Base-by-base conservation (phyloP, 2,113 vertebrate species). In the Mormyrus iriodes region DNA sequence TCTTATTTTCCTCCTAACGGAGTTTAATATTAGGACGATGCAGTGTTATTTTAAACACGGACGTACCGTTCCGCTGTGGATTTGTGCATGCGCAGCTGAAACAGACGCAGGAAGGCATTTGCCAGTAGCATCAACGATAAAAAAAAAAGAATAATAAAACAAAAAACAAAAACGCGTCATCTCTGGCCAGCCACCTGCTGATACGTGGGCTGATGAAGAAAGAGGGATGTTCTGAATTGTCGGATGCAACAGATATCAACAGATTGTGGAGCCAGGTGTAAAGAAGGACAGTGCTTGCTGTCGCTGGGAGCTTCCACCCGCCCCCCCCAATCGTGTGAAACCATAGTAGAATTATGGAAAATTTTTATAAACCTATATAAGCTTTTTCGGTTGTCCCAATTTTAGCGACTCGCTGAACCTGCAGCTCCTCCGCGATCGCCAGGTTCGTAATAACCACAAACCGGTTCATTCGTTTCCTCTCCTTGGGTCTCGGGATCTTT, bases 231-330 rank as follows among this genome's bases (percentile, higher is more conserved):
- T 85, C 39, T 87, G 58, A 92, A 92, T 91, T 90, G 93, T 91
- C 90, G 92, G 93, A 94, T 93, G 93, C 92, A 83, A 92, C 27
- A 90, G 93, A 94, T 93, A 93, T 85, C 93, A 91, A 91, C 94
- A 95, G 95, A 94, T 95, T 93, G 93, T 53, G 76, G 73, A 91
- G 88, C 92, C 94, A 95, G 94, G 95, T 95, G 95, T 92, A 90
- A 93, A 91, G 92, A 91, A 92, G 89, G 89, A 92, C 90, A 91
- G 91, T 4, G 13, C 48, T 51, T n/a, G 82, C 85, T 51, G 84
- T 51, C 15, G 24, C 84, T 51, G 46, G 24, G 48, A 51, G 84
- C 24, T 12, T 85, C 27, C 44, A 49, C 46, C 24, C 8, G 19
- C 83, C 82, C 82, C 8, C 52, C 52, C 52, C 51, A 19, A 27